Evolutionary conservation across 2,113 vertebrate species (phyloP).

Genomic region (Chaenogobius annularis): DNA sequence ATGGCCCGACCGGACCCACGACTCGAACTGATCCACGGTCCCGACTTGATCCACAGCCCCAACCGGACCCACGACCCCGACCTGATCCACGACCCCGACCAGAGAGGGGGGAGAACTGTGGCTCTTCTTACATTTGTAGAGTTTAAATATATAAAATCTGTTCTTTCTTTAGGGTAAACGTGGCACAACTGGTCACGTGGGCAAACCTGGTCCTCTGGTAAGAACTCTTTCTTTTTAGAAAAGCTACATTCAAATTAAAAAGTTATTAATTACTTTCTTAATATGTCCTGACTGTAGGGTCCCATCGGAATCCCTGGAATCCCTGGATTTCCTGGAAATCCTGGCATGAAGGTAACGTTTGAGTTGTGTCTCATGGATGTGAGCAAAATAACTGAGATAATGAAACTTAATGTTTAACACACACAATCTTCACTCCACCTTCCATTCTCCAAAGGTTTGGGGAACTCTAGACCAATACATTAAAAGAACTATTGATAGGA

Average conservation of each 20-base stretch:
- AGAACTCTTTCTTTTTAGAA: constrained; percentile 20
- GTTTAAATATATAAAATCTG: neutral
- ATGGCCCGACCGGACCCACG: no score
- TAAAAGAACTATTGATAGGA: no score
- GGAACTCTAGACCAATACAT: no score
- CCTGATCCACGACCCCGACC: no score
- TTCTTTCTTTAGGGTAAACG: constrained; percentile 82
- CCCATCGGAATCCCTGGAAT: constrained; percentile 88
- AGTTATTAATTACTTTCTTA: neutral
- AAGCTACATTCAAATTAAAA: neutral
- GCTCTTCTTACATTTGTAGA: neutral
- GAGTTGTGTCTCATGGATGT: neutral
- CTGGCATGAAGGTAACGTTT: constrained; percentile 88
- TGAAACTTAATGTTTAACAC: no score
- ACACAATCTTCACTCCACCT: no score
- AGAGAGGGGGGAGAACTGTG: neutral
- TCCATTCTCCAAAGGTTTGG: no score
- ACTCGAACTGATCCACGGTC: no score
- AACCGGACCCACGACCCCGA: no score
- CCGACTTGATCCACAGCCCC: no score
- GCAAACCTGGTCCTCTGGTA: constrained; percentile 86
- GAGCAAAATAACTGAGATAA: no score
- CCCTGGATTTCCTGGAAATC: constrained; percentile 88
- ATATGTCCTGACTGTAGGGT: constrained; percentile 75
- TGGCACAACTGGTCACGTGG: constrained; percentile 86